A percentile compares a stretch with the other conserved stretches of the same genome.
phyloP scores from a whole-genome alignment of 2,113 vertebrate species.

The Plotosus lineatus region DNA sequence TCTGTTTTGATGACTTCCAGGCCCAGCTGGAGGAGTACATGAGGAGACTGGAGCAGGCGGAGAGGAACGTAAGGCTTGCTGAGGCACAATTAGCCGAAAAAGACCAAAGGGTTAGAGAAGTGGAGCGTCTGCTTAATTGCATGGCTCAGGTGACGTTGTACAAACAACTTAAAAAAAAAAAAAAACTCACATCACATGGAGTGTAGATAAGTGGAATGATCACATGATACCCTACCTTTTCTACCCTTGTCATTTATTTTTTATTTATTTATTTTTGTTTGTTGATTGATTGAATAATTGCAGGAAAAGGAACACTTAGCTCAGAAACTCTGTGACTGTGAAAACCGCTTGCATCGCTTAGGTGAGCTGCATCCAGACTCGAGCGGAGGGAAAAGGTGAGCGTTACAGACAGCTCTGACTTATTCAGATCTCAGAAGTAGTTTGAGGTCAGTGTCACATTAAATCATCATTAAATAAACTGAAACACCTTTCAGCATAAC shows the following conservation, averaged over 20 bases:
- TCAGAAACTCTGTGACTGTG: conserved; percentile 81
- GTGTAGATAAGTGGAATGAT: neutral
- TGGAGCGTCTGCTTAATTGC: conserved; percentile 87
- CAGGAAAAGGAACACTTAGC: conserved; percentile 89
- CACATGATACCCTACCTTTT: no score
- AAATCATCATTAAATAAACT: no score
- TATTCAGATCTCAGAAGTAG: neutral
- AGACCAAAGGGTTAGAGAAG: conserved; percentile 85
- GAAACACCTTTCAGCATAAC: neutral
- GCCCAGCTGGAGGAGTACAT: conserved; percentile 86
- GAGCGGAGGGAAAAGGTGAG: conserved; percentile 74
- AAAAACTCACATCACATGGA: neutral
- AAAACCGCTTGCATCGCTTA: conserved; percentile 75
- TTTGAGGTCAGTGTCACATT: neutral
- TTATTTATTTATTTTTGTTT: no score
- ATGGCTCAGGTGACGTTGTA: conserved; percentile 82
- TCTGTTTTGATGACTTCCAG: conserved; percentile 61
- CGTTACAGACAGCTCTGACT: neutral
- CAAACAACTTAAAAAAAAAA: no score
- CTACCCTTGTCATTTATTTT: no score
- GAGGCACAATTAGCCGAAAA: conserved; percentile 86
- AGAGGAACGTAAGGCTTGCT: conserved; percentile 77
- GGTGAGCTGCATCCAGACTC: conserved; percentile 69
- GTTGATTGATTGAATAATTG: no score
- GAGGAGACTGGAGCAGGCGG: conserved; percentile 87